Conservation (phyloP, 64 coral and sea anemone species). For the Catalaphyllia jardinei region DNA sequence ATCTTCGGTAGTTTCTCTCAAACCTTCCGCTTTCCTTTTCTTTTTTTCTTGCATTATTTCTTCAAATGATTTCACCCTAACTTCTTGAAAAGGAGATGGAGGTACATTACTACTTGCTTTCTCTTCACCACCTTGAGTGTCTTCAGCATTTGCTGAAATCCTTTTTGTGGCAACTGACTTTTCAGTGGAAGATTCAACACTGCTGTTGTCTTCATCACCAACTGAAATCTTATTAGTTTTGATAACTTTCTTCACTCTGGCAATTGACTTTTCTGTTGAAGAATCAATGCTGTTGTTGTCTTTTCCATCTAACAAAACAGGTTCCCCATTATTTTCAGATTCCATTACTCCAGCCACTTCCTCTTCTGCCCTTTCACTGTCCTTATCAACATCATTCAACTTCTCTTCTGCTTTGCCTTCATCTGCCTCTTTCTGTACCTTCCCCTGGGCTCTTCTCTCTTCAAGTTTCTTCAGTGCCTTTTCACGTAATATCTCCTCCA, state of each 20-base stretch:
- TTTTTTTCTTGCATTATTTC: slow-evolving; percentile 88
- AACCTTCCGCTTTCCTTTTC: slow-evolving; percentile 26
- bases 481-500: slow-evolving; percentile 86
- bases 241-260: not conserved
- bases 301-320: not conserved
- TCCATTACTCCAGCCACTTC: not conserved
- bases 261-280: slow-evolving; percentile 9
- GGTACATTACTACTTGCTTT: slow-evolving; percentile 25
- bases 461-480: slow-evolving; percentile 85
- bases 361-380: not conserved
- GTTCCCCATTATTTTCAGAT: not conserved
- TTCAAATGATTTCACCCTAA: slow-evolving; percentile 83
- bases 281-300: not conserved
- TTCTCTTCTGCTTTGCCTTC: not conserved
- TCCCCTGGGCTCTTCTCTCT: slow-evolving; percentile 63
- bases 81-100: slow-evolving; percentile 24
- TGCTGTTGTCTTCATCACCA: not conserved
- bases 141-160: not conserved
- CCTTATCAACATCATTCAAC: not conserved
- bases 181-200: not conserved
- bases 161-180: not conserved
- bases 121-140: not conserved
- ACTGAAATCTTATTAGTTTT: not conserved
- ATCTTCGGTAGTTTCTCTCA: slow-evolving; percentile 16
- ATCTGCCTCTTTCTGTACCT: slow-evolving; percentile 28